Percentiles rank a stretch among this genome's conserved stretches.
phyloP scores from a whole-genome alignment of 2,888 invertebrate species.

The Colostygia pectinataria region DNA sequence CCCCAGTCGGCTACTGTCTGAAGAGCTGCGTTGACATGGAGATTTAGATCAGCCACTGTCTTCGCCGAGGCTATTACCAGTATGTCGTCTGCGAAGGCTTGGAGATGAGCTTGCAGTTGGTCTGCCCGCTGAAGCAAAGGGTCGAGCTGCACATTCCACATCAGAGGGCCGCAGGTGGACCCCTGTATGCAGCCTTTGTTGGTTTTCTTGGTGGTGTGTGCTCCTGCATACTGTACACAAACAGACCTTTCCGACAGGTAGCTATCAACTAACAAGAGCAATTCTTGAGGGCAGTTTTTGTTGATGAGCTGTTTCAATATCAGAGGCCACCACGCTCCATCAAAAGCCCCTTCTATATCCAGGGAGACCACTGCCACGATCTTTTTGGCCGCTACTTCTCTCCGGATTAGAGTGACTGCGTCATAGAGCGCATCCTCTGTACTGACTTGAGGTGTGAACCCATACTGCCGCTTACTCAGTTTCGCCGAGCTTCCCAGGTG shows the following conservation, averaged over 20 bases:
- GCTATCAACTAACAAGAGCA: background rate
- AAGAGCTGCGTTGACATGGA: too few relatives aligned
- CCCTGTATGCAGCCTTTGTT: constrained; percentile 6
- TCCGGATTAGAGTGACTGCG: background rate
- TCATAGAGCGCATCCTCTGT: too few relatives aligned
- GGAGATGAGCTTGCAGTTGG: background rate
- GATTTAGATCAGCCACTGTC: too few relatives aligned
- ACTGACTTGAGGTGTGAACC: too few relatives aligned
- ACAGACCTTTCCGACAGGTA: background rate
- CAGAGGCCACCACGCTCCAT: background rate
- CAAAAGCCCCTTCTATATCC: background rate
- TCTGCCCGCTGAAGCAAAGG: background rate
- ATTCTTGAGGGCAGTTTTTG: background rate
- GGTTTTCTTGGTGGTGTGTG: background rate
- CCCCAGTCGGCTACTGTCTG: background rate
- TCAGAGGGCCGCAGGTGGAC: background rate
- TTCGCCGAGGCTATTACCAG: background rate
- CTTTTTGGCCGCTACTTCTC: background rate
- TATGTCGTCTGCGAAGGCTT: background rate
- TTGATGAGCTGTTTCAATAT: background rate
- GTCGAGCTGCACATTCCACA: constrained; percentile 5
- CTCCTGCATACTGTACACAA: background rate
- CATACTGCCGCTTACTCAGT: background rate
- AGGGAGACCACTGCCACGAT: background rate
- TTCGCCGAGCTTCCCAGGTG: background rate